A percentile compares a stretch with the other conserved stretches of the same genome.
These are phyloP conservation scores for Chrysaora quinquecirrha DNA, from an alignment of 30 jellyfish, hydroid and myxozoan genomes.

Conservation along the genomic window DNA sequence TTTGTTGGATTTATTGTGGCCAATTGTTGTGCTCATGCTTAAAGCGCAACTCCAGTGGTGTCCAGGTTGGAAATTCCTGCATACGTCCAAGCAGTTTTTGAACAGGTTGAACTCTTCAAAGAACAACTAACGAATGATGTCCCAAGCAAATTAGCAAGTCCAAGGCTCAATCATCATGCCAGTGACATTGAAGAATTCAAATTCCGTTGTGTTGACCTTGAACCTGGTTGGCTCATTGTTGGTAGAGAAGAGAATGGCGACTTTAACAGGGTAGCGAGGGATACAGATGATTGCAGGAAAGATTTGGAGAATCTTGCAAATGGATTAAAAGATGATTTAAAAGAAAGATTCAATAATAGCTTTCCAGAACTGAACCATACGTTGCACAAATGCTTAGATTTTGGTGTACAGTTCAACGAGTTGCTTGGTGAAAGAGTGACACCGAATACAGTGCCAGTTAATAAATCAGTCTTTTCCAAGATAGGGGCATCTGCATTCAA, in stretches of 20 bases:
- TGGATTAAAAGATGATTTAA: constrained; percentile 1
- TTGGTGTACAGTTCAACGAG: constrained; percentile 27
- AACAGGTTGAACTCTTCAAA: constrained; percentile 15
- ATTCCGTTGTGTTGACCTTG: constrained; percentile 8
- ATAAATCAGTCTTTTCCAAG: constrained; percentile 19
- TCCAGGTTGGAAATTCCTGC: constrained; percentile 12
- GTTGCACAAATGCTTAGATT: constrained; percentile 37
- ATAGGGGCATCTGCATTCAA: constrained; percentile 25
- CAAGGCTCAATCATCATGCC: constrained; percentile 23
- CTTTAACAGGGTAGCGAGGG: constrained; percentile 24
- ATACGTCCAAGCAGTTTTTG: background rate
- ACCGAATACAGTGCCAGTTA: background rate
- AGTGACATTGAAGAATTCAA: background rate
- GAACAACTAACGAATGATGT: constrained; percentile 13
- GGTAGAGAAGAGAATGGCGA: constrained; percentile 32
- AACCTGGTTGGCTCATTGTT: constrained; percentile 15
- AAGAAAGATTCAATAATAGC: constrained; percentile 14
- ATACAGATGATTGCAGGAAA: background rate
- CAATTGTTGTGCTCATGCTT: constrained; percentile 21
- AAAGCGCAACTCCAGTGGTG: constrained; percentile 24
- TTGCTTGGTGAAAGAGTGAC: constrained; percentile 35
- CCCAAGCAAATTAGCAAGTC: constrained; percentile 10
- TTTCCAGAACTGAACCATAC: constrained; percentile 24
- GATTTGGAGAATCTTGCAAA: constrained; percentile 27
- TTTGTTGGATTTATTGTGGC: constrained; percentile 1